These are phyloP conservation scores for Pseudobourletiella spinata DNA, from an alignment of 1,140 invertebrate species.

Conservation along the genomic window DNA sequence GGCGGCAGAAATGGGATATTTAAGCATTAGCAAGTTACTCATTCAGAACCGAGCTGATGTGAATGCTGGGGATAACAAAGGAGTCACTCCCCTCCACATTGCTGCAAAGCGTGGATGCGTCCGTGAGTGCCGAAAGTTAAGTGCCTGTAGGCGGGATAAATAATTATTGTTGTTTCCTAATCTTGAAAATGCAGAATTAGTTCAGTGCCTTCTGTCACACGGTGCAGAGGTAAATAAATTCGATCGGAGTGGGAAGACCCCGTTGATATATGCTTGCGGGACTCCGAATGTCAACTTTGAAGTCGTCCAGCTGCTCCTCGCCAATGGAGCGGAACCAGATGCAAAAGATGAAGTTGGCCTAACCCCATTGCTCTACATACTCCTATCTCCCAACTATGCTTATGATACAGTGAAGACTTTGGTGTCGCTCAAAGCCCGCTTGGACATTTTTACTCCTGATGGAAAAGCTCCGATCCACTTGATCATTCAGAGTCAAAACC, in stretches of 20 bases:
- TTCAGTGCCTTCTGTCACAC: constrained; percentile 2
- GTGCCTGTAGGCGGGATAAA: neutral
- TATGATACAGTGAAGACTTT: constrained; percentile 17
- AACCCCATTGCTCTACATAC: constrained; percentile 16
- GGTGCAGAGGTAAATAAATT: constrained; percentile 23
- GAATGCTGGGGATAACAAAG: constrained; percentile 20
- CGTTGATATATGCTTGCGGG: constrained; percentile 18
- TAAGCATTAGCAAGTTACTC: constrained; percentile 17
- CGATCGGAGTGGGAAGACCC: constrained; percentile 15
- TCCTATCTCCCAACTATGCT: constrained; percentile 9
- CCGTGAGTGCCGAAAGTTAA: no score
- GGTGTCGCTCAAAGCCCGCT: constrained; percentile 3
- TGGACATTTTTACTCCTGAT: constrained; percentile 15
- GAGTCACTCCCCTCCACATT: constrained; percentile 24
- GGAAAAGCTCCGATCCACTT: constrained; percentile 26
- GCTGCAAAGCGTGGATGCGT: constrained; percentile 19
- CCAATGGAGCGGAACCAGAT: constrained; percentile 21
- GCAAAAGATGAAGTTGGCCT: constrained; percentile 10
- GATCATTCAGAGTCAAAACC: constrained; percentile 20
- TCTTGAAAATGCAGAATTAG: constrained; percentile 10
- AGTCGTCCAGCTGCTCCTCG: constrained; percentile 16
- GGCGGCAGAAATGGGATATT: constrained; percentile 29
- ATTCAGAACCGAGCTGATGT: constrained; percentile 27
- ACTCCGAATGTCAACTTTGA: constrained; percentile 9
- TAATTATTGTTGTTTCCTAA: neutral